phyloP scores from a whole-genome alignment of 2,113 vertebrate genomes.

The Morone saxatilis region DNA sequence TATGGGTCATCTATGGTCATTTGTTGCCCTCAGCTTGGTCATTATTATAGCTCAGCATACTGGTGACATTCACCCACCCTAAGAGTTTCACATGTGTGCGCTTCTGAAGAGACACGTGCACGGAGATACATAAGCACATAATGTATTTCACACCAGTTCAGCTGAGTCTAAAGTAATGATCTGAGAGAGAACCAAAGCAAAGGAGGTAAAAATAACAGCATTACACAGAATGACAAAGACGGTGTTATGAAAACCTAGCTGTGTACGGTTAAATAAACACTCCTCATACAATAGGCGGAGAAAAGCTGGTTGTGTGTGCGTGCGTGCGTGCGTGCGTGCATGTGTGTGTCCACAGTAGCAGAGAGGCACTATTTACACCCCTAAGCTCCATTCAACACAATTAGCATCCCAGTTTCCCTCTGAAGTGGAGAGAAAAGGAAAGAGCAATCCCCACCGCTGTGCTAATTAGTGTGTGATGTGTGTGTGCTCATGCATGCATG shows the following conservation, averaged over 20 bases:
- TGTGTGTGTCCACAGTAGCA: slow-evolving; percentile 36
- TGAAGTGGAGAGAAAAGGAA: slow-evolving; percentile 56
- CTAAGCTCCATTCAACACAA: slow-evolving; percentile 63
- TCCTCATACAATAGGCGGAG: slow-evolving; percentile 10
- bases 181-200: not conserved
- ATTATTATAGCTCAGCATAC: not conserved
- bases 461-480: slow-evolving; percentile 49
- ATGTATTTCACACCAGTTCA: not conserved
- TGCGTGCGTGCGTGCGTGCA: slow-evolving; percentile 2
- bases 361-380: slow-evolving; percentile 52
- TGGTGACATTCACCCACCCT: no score
- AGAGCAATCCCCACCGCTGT: slow-evolving; percentile 26
- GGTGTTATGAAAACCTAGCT: not conserved
- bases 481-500: not conserved
- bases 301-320: slow-evolving; percentile 16
- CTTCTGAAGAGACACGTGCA: not conserved
- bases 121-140: not conserved
- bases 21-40: not conserved
- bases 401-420: slow-evolving; percentile 59
- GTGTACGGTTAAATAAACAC: slow-evolving; percentile 16
- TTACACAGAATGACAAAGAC: not conserved
- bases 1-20: not conserved
- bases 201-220: not conserved
- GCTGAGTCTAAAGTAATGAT: not conserved
- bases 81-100: not conserved